Base-by-base conservation (phyloP, 2,888 invertebrate genomes). In the Lycia hirtaria region DNA sequence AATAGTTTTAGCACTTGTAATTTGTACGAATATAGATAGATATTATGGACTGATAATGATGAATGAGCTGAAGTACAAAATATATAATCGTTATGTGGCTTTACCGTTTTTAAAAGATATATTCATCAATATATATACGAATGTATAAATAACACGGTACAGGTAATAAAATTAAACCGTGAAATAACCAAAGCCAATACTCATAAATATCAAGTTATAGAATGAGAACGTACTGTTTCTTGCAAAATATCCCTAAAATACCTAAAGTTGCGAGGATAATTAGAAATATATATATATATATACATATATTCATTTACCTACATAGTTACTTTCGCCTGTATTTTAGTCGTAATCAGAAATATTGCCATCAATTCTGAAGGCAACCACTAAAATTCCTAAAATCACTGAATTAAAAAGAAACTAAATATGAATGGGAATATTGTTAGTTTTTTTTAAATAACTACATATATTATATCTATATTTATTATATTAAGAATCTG, bases 101-200 rank as follows among this genome's bases (percentile, higher is more conserved):
- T 24, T 7, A 20, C 4, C 4, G 35, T 35, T 35, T 47, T 47
- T 17, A 17, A 47, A 47, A 33, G 6, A 26, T 4, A 35, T 7
- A 43, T 47, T 48, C n/a, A 20, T 54, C 32, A 10, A 30, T 40
- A 30, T 40, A 22, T 12, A 38, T 1, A 10, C 24, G 15, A 50
- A 54, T 14, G 51, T 49, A 43, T 48, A 56, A 60, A 45, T 55
- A 52, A 47, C 45, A 53, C 57, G 35, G 52, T 62, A 47, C 6
- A 77, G 71, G 80, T 78, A 78, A 85, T 83, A 85, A 84, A 85
- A 80, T 80, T 81, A 78, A 71, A 81, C 80, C 80, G 80, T 85
- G 81, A 84, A 85, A 85, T 83, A 81, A 81, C 83, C 78, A 80
- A 81, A 80, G 76, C 79, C 76, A 84, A 84, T 85, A 85, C 85